Evolutionary conservation across 1,140 invertebrate genomes (phyloP).

Genomic region (Drosophila grimshawi): DNA sequence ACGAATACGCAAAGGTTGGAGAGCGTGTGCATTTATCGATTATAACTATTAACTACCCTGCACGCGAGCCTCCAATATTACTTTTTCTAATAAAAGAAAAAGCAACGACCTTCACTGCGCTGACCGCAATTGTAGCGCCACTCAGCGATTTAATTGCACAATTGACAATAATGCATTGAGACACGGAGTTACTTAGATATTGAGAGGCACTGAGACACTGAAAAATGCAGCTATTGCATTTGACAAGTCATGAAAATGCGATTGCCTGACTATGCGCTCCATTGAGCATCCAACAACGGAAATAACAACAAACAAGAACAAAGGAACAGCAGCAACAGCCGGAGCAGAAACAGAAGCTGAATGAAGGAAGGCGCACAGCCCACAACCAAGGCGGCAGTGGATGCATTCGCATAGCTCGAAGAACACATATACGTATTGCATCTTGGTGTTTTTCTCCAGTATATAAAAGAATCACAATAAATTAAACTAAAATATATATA

Average conservation of each 20-base stretch:
- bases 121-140: conserved; percentile 38
- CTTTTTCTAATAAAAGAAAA: conserved; percentile 62
- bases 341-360: conserved; percentile 14
- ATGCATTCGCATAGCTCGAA: conserved; percentile 23
- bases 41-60: conserved; percentile 69
- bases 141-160: conserved; percentile 67
- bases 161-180: conserved; percentile 60
- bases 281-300: conserved; percentile 60
- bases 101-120: conserved; percentile 57
- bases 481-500: too few relatives aligned
- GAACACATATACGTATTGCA: conserved; percentile 42
- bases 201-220: not conserved
- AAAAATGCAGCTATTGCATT: conserved; percentile 39
- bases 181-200: conserved; percentile 6
- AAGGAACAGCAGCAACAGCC: conserved; percentile 34
- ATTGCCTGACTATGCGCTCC: conserved; percentile 63
- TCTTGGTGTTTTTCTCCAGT: conserved; percentile 6
- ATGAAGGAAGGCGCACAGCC: conserved; percentile 17
- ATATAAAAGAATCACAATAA: too few relatives aligned
- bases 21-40: conserved; percentile 64
- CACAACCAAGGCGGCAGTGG: conserved; percentile 38
- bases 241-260: conserved; percentile 49
- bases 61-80: conserved; percentile 25
- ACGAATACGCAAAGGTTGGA: conserved; percentile 60
- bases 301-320: conserved; percentile 26